These are phyloP conservation scores for Canis aureus DNA, from an alignment of 2,113 vertebrate genomes.

Conservation along the genomic window DNA sequence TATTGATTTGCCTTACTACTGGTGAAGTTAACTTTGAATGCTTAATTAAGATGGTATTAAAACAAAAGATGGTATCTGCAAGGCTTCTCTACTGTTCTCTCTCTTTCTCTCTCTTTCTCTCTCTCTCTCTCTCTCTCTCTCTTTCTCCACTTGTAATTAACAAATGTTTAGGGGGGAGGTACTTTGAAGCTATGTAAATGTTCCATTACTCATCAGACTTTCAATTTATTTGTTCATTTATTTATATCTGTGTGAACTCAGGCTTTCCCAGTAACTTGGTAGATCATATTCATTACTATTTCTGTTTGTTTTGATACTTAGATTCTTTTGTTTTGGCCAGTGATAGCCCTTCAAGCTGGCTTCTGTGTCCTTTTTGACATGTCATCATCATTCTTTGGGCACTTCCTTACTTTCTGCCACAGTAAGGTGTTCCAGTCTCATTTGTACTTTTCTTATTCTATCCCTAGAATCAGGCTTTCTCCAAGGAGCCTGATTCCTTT, in stretches of 20 bases:
- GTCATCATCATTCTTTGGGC: background rate
- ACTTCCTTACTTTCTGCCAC: background rate
- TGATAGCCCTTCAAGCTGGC: background rate
- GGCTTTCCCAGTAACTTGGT: background rate
- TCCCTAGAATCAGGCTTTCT: background rate
- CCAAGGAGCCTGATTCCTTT: background rate
- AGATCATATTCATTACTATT: background rate
- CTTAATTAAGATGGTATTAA: constrained; percentile 26
- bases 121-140: background rate
- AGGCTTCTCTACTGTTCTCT: background rate
- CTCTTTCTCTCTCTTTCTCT: background rate
- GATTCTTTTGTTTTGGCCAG: background rate
- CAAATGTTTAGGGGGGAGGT: background rate
- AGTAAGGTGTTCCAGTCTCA: background rate
- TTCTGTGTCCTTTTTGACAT: constrained; percentile 18
- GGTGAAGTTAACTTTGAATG: constrained; percentile 23
- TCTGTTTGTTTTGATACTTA: background rate
- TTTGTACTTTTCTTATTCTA: background rate
- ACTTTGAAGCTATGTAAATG: constrained; percentile 25
- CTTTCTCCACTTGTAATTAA: constrained; percentile 2
- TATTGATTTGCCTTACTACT: constrained; percentile 8
- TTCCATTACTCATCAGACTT: background rate
- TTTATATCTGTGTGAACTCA: background rate
- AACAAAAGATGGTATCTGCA: background rate
- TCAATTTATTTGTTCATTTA: background rate